phyloP scores from a whole-genome alignment of 1,140 invertebrate genomes.

The Hyposmocoma kahamanoa region DNA sequence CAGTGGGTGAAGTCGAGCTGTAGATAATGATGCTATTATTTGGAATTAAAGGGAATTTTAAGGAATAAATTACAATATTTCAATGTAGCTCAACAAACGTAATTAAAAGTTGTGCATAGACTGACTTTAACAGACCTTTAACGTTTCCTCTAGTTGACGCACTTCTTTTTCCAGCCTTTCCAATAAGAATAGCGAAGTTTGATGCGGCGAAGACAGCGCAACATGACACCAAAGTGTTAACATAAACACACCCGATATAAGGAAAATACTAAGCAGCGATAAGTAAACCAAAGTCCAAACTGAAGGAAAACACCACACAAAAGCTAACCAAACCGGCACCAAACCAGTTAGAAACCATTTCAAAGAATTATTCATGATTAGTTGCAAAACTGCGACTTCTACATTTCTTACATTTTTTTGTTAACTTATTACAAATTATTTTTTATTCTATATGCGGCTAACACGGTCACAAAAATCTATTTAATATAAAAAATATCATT shows the following conservation, averaged over 20 bases:
- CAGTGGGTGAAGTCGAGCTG: no score
- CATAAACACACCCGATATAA: slow-evolving; percentile 36
- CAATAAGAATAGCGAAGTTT: slow-evolving; percentile 57
- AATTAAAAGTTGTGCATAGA: no score
- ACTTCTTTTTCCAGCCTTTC: slow-evolving; percentile 65
- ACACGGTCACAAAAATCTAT: no score
- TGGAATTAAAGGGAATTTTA: no score
- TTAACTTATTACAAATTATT: no score
- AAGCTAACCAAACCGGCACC: slow-evolving; percentile 31
- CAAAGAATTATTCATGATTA: slow-evolving; percentile 21
- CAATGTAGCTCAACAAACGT: no score
- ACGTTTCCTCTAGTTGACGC: slow-evolving; percentile 46
- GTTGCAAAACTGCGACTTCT: not conserved
- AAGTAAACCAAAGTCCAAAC: slow-evolving; percentile 41
- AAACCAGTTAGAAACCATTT: slow-evolving; percentile 38
- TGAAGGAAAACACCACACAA: slow-evolving; percentile 46
- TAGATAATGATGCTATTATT: no score
- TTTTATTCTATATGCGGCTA: no score
- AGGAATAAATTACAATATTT: no score
- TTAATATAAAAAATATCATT: no score
- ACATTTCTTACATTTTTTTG: not conserved
- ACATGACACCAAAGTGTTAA: slow-evolving; percentile 64
- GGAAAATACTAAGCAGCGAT: slow-evolving; percentile 35
- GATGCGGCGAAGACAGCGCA: slow-evolving; percentile 64
- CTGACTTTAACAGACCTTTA: slow-evolving; percentile 35